A percentile compares a stretch with the other conserved stretches of the same genome.
These are phyloP conservation scores for Bombus ignitus DNA, from an alignment of 1,140 invertebrate species.

Conservation along the genomic window DNA sequence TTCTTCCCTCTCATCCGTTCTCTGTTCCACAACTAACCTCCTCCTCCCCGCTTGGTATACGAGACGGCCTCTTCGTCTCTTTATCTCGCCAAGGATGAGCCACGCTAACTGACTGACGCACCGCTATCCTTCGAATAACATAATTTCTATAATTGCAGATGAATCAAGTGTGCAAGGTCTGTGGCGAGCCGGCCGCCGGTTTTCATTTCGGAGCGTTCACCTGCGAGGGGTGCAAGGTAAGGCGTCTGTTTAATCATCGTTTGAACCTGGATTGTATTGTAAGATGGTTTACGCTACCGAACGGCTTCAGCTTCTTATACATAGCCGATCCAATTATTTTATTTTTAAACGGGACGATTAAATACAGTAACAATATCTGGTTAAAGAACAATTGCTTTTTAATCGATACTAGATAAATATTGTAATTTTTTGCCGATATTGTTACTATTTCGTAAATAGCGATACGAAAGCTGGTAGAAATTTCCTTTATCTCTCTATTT, in stretches of 20 bases:
- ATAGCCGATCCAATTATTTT: too few species aligned
- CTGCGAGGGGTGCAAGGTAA: constrained; percentile 95
- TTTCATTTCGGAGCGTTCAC: constrained; percentile 96
- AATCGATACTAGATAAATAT: too few species aligned
- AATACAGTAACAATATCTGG: too few species aligned
- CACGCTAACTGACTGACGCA: constrained; percentile 40
- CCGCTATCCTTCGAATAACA: constrained; percentile 62
- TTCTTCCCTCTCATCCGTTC: not conserved
- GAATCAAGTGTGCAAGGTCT: constrained; percentile 93
- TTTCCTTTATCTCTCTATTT: too few species aligned
- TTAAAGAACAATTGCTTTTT: too few species aligned
- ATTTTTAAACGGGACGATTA: too few species aligned
- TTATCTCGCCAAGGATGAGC: constrained; percentile 60
- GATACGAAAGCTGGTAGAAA: too few species aligned
- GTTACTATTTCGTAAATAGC: too few species aligned
- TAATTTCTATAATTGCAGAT: constrained; percentile 85
- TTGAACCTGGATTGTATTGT: not conserved
- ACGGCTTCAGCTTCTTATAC: too few species aligned
- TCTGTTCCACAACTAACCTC: not conserved
- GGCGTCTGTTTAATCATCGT: constrained; percentile 38
- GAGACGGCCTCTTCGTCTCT: constrained; percentile 2
- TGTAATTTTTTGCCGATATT: fast-evolving
- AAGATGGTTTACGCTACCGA: not conserved
- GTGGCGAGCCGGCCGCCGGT: constrained; percentile 92
- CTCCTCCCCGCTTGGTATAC: not conserved